phyloP scores from a whole-genome alignment of 2,888 invertebrate species.

The Trichacis sp. region DNA sequence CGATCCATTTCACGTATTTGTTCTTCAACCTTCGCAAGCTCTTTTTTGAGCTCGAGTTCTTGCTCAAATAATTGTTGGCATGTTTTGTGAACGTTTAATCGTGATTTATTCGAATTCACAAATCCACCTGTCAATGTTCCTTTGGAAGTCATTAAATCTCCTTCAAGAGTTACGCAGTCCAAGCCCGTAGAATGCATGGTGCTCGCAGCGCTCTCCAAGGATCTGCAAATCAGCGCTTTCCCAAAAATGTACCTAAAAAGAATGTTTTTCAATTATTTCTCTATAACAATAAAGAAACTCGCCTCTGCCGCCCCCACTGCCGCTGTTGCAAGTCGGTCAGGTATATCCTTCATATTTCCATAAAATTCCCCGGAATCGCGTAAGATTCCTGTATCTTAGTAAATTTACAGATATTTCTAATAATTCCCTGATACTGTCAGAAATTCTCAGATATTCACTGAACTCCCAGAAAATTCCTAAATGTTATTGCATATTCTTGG shows the following conservation, averaged over 20 bases:
- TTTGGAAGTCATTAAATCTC: constrained; percentile 94
- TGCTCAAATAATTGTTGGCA: constrained; percentile 86
- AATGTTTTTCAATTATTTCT: too few relatives aligned
- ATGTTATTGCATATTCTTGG: too few relatives aligned
- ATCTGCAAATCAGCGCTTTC: constrained; percentile 97
- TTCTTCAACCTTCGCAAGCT: constrained; percentile 79
- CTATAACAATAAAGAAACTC: too few relatives aligned
- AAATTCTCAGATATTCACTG: too few relatives aligned
- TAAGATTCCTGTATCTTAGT: too few relatives aligned
- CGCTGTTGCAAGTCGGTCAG: too few relatives aligned
- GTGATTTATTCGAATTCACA: constrained; percentile 94
- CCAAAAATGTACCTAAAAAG: constrained; percentile 88
- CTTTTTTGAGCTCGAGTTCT: constrained; percentile 82
- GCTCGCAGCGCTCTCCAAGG: constrained; percentile 95
- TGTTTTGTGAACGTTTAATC: constrained; percentile 94
- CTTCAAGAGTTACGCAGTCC: constrained; percentile 98
- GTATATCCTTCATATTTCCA: too few relatives aligned
- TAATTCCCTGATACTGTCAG: too few relatives aligned
- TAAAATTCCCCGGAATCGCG: too few relatives aligned
- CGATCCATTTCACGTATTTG: constrained; percentile 85
- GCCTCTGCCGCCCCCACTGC: too few relatives aligned
- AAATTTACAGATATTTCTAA: too few relatives aligned
- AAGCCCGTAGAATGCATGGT: constrained; percentile 95
- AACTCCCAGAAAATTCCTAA: too few relatives aligned
- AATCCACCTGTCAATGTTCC: constrained; percentile 99